phyloP scores from a whole-genome alignment of 2,888 invertebrate genomes.

The Allolobophora icterica region DNA sequence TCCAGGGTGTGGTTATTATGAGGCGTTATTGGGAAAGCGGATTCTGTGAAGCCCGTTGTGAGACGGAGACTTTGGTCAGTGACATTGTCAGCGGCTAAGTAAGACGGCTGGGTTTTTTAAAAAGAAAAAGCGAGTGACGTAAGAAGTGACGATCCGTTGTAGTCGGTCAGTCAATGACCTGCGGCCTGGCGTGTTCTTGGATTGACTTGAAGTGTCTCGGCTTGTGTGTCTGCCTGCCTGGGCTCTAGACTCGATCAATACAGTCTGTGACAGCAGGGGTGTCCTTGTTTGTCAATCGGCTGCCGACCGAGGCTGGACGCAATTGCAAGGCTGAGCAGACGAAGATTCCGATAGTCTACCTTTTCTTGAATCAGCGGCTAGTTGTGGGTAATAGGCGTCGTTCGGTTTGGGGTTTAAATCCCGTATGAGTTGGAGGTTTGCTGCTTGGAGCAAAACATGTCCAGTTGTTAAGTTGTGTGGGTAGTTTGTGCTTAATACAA shows the following conservation, averaged over 20 bases:
- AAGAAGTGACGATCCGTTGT: no score
- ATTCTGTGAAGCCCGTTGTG: background rate
- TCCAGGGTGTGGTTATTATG: background rate
- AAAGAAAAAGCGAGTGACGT: background rate
- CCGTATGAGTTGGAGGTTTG: background rate
- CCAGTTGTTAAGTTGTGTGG: background rate
- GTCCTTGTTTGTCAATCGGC: background rate
- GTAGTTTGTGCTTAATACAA: background rate
- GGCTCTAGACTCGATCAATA: background rate
- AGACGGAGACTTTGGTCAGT: background rate
- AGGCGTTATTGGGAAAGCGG: background rate
- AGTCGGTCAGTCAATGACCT: background rate
- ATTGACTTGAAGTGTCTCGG: background rate
- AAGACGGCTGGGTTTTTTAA: background rate
- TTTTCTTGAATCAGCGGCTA: background rate
- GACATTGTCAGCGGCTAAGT: background rate
- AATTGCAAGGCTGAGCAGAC: background rate
- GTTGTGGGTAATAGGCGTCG: background rate
- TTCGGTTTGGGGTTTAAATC: background rate
- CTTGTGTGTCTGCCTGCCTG: background rate
- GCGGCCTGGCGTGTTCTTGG: background rate
- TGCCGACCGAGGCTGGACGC: background rate
- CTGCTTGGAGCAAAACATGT: background rate
- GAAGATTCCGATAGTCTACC: slow-evolving; percentile 10
- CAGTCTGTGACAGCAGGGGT: background rate